These are phyloP conservation scores for Connochaetes taurinus DNA, from an alignment of 2,113 vertebrate genomes.

Conservation along the genomic window DNA sequence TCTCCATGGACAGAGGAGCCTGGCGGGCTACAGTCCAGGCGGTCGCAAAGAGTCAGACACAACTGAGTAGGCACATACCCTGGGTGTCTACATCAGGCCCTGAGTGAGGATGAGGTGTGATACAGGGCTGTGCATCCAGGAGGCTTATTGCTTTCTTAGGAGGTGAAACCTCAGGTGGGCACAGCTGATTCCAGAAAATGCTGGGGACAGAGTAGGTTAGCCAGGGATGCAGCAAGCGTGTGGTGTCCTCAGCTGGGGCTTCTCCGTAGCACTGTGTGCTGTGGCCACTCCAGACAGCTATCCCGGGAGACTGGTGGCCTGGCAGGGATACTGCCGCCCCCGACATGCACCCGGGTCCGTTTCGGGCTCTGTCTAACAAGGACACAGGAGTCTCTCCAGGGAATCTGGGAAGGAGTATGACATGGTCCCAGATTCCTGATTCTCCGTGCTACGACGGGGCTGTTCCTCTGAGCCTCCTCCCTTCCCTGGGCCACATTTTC, in stretches of 20 bases:
- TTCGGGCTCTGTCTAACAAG: background rate
- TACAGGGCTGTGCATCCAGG: background rate
- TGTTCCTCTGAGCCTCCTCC: background rate
- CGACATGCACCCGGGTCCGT: background rate
- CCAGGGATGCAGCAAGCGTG: rapidly evolving
- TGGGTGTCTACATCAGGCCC: rapidly evolving
- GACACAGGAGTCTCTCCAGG: background rate
- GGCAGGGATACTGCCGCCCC: background rate
- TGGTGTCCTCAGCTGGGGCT: background rate
- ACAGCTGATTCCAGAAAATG: background rate
- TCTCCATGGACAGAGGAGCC: background rate
- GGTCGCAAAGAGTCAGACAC: background rate
- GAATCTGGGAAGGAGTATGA: background rate
- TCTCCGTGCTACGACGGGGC: background rate
- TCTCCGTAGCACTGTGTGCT: rapidly evolving
- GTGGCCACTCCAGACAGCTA: background rate
- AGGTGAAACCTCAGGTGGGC: background rate
- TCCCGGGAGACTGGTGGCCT: background rate
- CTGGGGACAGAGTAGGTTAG: background rate
- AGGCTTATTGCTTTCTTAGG: background rate
- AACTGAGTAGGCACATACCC: background rate
- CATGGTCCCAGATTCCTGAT: background rate
- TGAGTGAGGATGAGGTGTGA: rapidly evolving
- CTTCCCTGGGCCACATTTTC: background rate
- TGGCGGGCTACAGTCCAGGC: background rate